Evolutionary conservation across 2,888 invertebrate species (phyloP).

Genomic region (Himalopsyche kuldschensis): DNA sequence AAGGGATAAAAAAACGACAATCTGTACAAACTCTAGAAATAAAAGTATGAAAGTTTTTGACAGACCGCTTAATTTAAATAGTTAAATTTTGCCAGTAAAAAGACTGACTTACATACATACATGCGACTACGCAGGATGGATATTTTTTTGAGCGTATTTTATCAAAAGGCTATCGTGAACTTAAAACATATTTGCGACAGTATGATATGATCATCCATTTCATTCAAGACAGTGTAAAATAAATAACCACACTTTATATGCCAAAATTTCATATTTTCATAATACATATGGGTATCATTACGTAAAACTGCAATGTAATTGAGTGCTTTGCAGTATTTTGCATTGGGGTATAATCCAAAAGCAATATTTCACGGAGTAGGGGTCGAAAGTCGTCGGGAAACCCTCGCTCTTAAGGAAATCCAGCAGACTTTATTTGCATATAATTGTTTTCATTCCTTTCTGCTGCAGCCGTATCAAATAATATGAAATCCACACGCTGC

Average conservation of each 20-base stretch:
- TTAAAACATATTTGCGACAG: too few relatives aligned
- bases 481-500: neutral
- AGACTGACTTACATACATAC: too few relatives aligned
- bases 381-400: neutral
- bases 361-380: neutral
- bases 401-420: neutral
- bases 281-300: neutral
- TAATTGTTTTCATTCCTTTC: slow-evolving; percentile 21
- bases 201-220: too few relatives aligned
- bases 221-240: too few relatives aligned
- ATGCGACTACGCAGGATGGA: too few relatives aligned
- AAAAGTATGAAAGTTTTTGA: too few relatives aligned
- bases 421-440: slow-evolving; percentile 18
- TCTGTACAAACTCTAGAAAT: too few relatives aligned
- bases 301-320: neutral
- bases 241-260: neutral
- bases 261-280: neutral
- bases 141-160: too few relatives aligned
- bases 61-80: too few relatives aligned
- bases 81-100: too few relatives aligned
- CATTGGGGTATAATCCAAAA: neutral
- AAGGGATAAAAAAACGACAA: too few relatives aligned
- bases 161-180: too few relatives aligned
- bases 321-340: slow-evolving; percentile 1
- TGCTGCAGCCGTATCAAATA: neutral